Conservation (phyloP, 2,888 invertebrate genomes). For the Halictus ligatus region DNA sequence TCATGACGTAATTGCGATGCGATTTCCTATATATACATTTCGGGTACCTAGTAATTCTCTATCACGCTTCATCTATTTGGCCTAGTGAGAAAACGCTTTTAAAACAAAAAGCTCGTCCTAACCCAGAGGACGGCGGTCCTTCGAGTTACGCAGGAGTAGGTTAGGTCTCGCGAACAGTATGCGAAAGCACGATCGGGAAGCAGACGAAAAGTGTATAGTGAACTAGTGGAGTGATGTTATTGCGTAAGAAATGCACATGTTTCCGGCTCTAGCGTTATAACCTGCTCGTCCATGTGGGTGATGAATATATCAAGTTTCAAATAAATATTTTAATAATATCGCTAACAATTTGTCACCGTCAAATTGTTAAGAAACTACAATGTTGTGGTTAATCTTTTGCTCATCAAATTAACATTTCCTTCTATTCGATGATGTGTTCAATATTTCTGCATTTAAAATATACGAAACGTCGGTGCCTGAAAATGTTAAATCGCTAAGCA, state of each 20-base stretch:
- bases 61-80: slow-evolving; percentile 23
- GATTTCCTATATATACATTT: slow-evolving; percentile 46
- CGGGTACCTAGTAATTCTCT: slow-evolving; percentile 46
- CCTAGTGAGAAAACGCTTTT: slow-evolving; percentile 46
- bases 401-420: not conserved
- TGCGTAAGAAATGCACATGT: slow-evolving; percentile 32
- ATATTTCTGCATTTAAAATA: slow-evolving; percentile 11
- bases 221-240: slow-evolving; percentile 25
- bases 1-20: slow-evolving; percentile 62
- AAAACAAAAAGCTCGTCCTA: slow-evolving; percentile 42
- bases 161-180: slow-evolving; percentile 47
- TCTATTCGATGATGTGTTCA: slow-evolving; percentile 35
- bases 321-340: not conserved
- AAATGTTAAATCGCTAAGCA: slow-evolving; percentile 20
- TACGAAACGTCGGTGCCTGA: not conserved
- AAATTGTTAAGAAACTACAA: not conserved
- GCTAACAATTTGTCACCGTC: not conserved
- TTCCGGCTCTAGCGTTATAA: not conserved
- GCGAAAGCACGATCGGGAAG: slow-evolving; percentile 10
- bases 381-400: slow-evolving; percentile 5
- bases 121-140: not conserved
- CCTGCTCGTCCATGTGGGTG: not conserved
- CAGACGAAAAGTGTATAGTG: slow-evolving; percentile 13
- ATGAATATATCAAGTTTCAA: slow-evolving; percentile 24
- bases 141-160: slow-evolving; percentile 15